Evolutionary conservation across 2,888 invertebrate genomes (phyloP).

Genomic region (Tuta absoluta): DNA sequence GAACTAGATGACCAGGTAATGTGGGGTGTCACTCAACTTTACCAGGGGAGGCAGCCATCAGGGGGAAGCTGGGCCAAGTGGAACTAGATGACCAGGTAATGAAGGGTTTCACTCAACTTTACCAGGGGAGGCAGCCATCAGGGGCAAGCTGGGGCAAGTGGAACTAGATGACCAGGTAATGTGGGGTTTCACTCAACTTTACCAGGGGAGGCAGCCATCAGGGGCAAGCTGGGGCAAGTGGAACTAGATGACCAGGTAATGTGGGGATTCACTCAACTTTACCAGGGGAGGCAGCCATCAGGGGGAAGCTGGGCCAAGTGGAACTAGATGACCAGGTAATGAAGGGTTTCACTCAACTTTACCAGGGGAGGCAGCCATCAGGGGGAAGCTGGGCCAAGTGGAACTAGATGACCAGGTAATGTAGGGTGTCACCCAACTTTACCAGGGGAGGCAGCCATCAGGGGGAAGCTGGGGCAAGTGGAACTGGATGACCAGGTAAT

Average conservation of each 20-base stretch:
- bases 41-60: no score
- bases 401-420: conserved; percentile 95
- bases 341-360: no score
- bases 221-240: no score
- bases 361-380: conserved; percentile 96
- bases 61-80: no score
- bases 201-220: no score
- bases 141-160: conserved; percentile 95
- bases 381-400: conserved; percentile 95
- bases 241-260: no score
- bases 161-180: conserved; percentile 95
- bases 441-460: conserved; percentile 96
- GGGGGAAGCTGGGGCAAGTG: conserved; percentile 95
- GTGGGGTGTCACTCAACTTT: no score
- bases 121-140: conserved; percentile 96
- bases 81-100: no score
- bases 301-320: conserved; percentile 95
- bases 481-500: conserved; percentile 95
- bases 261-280: no score
- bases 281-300: conserved; percentile 96
- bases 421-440: conserved; percentile 56
- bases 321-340: conserved; percentile 95
- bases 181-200: no score
- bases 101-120: conserved; percentile 67
- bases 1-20: no score